Evolutionary conservation across 2,888 invertebrate species (phyloP), one percentile per base, ranked within the genome.

Genomic region (Ecliptopera silaceata): DNA sequence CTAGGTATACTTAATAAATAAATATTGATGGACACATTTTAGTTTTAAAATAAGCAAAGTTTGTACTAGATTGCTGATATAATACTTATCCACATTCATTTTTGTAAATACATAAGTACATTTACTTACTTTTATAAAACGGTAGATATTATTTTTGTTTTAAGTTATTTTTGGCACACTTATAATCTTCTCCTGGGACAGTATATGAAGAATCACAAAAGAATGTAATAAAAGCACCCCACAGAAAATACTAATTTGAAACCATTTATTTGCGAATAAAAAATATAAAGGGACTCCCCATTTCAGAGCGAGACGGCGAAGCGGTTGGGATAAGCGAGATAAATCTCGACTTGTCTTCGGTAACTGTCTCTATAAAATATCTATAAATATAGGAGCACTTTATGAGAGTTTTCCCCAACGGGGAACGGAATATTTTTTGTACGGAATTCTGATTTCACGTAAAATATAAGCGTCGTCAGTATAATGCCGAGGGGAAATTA

Each of bases 401-500:
- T 68, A 72, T 76, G 72, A 71, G 73, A 77, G 68, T 69, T 73
- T 75, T 78, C 72, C 69, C 70, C 68, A 71, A 71, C 63, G 70
- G 73, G 69, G 62, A 75, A 72, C 71, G 75, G 74, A 80, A 79
- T 77, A 78, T 79, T 78, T 77, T 79, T 77, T 69, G 68, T 65
- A 66, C 65, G 71, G 64, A 75, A 74, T 75, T 79, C 73, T 75
- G 73, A 80, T 79, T 74, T 77, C 79, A 80, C 77, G 80, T 77
- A 82, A 83, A 82, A 79, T 80, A 82, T 83, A 77, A 81, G 59
- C 59, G 64, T 62, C 77, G 72, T 59, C 77, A 72, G 79, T 75
- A 76, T 77, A 80, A 82, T 82, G 73, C 84, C 82, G 72, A 79
- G 73, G 80, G 82, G 81, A 82, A 84, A 84, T 84, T 84, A 82